Conservation (phyloP, 2,113 vertebrate genomes). For the Indri indri region DNA sequence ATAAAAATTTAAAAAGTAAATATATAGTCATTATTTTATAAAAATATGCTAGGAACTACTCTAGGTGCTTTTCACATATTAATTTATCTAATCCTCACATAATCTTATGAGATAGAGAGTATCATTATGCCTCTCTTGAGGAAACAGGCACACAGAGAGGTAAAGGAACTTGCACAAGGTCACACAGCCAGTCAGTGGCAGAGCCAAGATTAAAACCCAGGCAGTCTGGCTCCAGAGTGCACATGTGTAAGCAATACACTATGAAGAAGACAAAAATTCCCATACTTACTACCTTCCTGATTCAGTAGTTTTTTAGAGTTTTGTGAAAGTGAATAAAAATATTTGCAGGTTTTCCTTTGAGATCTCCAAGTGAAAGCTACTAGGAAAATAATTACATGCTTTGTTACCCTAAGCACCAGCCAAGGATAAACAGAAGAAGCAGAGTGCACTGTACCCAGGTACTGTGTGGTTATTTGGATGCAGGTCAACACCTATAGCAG, state of each 20-base stretch:
- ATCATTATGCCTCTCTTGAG: neutral
- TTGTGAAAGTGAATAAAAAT: neutral
- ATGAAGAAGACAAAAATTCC: neutral
- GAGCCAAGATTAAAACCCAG: neutral
- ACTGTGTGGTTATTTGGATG: neutral
- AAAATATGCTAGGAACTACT: neutral
- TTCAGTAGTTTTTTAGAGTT: neutral
- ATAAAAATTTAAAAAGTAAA: neutral
- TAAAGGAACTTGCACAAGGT: neutral
- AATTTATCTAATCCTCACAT: neutral
- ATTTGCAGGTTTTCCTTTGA: neutral
- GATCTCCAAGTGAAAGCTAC: neutral
- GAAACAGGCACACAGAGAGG: neutral
- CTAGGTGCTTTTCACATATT: neutral
- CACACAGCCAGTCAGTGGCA: neutral
- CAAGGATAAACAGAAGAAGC: neutral
- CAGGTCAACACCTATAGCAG: neutral
- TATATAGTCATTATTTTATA: neutral
- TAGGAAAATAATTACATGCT: neutral
- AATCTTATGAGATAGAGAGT: neutral
- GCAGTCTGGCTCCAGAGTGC: neutral
- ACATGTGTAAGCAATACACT: neutral
- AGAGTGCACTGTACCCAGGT: neutral
- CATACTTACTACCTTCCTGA: neutral
- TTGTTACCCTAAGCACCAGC: neutral